A percentile compares a stretch with the other conserved stretches of the same genome.
Evolutionary conservation across 92 coral and sea anemone species (phyloP).

Genomic region (Metridium senile): DNA sequence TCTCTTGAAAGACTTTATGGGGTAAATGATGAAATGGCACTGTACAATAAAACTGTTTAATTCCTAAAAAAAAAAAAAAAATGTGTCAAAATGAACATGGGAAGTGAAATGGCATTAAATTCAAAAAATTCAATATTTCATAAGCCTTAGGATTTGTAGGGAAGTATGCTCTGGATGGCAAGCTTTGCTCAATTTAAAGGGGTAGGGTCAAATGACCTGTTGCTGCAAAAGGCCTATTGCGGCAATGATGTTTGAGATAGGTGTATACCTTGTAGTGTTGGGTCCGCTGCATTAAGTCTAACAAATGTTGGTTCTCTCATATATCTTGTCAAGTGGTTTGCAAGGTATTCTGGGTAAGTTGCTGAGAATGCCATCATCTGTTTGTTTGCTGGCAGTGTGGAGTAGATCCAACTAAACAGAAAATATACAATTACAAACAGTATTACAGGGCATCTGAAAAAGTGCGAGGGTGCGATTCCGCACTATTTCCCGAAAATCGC

Average conservation of each 20-base stretch:
- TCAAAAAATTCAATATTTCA: neutral
- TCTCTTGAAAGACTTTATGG: conserved; percentile 90
- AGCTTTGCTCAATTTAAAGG: too few species aligned
- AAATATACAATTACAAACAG: too few species aligned
- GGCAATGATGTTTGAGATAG: neutral
- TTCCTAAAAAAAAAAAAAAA: conserved; percentile 37
- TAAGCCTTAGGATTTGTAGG: too few species aligned
- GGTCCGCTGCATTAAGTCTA: conserved; percentile 90
- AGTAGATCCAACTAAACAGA: conserved; percentile 83
- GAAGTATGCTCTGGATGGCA: too few species aligned
- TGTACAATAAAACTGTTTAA: conserved; percentile 76
- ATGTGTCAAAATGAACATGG: neutral
- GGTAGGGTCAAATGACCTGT: too few species aligned
- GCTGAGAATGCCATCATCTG: conserved; percentile 98
- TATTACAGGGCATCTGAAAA: too few species aligned
- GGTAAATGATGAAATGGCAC: conserved; percentile 94
- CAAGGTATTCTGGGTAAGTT: conserved; percentile 97
- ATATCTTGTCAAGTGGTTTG: conserved; percentile 80
- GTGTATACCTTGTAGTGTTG: conserved; percentile 78
- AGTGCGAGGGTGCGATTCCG: too few species aligned
- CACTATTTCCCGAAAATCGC: too few species aligned
- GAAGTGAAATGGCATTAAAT: neutral
- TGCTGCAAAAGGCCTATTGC: too few species aligned
- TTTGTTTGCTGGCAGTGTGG: conserved; percentile 87
- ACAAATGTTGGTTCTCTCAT: conserved; percentile 99